A percentile compares a stretch with the other conserved stretches of the same genome.
Evolutionary conservation across 2,888 invertebrate species (phyloP).

Genomic region (Eupeodes latifasciatus): DNA sequence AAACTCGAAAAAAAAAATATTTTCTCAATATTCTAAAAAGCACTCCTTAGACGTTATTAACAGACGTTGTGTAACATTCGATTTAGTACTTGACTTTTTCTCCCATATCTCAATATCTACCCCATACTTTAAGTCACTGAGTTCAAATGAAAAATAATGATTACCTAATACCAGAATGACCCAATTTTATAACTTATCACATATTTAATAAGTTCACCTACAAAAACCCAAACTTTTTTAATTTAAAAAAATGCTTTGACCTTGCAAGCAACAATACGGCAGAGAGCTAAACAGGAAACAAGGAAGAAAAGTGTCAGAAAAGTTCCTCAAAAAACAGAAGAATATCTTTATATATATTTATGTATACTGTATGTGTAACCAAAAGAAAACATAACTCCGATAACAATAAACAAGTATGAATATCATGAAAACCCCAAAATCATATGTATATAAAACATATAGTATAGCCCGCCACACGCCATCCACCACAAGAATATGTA

Average conservation of each 20-base stretch:
- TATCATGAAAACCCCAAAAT: not conserved
- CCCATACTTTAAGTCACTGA: no score
- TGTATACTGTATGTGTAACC: not conserved
- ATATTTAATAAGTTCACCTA: not conserved
- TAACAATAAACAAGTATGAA: conserved; percentile 30
- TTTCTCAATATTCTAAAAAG: no score
- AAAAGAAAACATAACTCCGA: conserved; percentile 11
- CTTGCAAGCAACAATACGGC: conserved; percentile 36
- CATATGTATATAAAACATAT: not conserved
- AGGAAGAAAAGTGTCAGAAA: conserved; percentile 49
- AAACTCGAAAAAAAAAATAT: no score
- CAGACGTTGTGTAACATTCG: no score
- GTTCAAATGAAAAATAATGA: no score
- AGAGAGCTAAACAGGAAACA: not conserved
- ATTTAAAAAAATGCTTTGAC: conserved; percentile 58
- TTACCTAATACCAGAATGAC: conserved; percentile 12
- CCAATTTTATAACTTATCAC: conserved; percentile 22
- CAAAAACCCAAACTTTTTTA: conserved; percentile 57
- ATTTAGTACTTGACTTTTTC: no score
- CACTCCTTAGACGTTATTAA: no score
- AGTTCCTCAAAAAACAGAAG: conserved; percentile 32
- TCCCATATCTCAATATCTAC: no score
- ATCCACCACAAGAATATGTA: not conserved
- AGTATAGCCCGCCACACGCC: not conserved
- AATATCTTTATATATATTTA: not conserved